Conservation (phyloP, 1,140 invertebrate genomes). For the Andrena cerasifolii region DNA sequence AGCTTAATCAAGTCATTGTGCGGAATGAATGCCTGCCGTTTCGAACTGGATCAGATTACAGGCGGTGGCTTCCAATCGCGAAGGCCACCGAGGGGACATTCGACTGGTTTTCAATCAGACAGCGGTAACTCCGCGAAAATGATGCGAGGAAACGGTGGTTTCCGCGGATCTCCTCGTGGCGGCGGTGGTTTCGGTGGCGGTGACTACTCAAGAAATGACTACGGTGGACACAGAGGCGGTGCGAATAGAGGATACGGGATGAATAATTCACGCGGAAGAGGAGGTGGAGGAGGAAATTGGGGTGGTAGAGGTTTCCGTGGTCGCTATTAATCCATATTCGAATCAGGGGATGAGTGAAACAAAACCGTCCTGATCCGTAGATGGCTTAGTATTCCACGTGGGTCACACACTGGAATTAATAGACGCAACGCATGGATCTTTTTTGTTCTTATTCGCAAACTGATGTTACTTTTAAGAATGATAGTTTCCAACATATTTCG, state of each 20-base stretch:
- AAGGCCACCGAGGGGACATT: constrained; percentile 78
- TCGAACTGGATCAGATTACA: constrained; percentile 84
- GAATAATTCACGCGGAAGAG: constrained; percentile 36
- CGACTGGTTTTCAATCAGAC: constrained; percentile 49
- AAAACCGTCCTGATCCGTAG: no score
- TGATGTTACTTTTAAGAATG: no score
- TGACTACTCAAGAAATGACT: constrained; percentile 27
- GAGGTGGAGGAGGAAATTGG: constrained; percentile 41
- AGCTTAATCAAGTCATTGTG: constrained; percentile 87
- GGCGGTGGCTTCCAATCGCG: constrained; percentile 77
- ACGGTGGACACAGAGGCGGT: constrained; percentile 44
- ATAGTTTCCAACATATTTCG: no score
- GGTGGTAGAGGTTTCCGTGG: constrained; percentile 39
- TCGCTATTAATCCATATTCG: constrained; percentile 42
- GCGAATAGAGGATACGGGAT: constrained; percentile 42
- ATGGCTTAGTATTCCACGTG: no score
- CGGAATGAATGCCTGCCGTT: constrained; percentile 88
- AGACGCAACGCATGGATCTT: no score
- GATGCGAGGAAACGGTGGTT: constrained; percentile 53
- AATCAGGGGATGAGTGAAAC: no score
- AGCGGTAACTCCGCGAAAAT: constrained; percentile 56
- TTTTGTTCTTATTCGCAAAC: no score
- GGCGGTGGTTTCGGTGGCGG: constrained; percentile 29
- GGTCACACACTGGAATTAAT: no score
- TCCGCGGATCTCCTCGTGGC: constrained; percentile 34